Base-by-base conservation (phyloP, 2,797 vertebrate genomes). In the Cryptoblepharus egeriae region DNA sequence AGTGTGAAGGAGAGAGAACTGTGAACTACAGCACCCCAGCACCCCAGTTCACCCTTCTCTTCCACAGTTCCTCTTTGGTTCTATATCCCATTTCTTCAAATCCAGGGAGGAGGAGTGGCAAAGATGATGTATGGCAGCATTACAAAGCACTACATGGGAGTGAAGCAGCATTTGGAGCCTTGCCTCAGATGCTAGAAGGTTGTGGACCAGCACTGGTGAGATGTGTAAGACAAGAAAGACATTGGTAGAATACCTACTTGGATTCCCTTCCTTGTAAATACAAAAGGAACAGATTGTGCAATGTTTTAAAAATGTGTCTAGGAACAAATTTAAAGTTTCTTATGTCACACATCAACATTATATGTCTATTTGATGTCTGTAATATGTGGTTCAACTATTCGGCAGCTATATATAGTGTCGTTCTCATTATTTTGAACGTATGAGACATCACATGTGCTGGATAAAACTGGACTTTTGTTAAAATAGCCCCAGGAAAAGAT, bases 401-500 rank as follows among this genome's bases (percentile, higher is more conserved):
- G 85, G 0, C 0, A 65, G 2, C 4, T 63, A 49, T n/a, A 49
- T n/a, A 10, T 67, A 84, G 32, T 80, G 58, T 6, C 24, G 57
- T 58, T 57, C 4, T 57, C 55, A 16, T 22, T 57, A 57, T 57
- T 57, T 77, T 28, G 16, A 85, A 73, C 45, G 67, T 84, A 39
- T 52, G 80, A 84, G 0, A 88, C 64, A 84, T 65, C 68, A 81
- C 18, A 63, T 39, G 78, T 35, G 63, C 82, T 69, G 32, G 3
- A 84, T 60, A 10, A 57, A 83, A 0, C 0, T 68, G 70, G 1
- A 26, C 52, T 55, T 28, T 79, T 71, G 57, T 0, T 0, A 5
- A 52, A 39, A 65, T 75, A 26, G 15, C 81, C 75, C 60, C 2
- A 87, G 85, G 39, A 68, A 80, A 89, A 82, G 20, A 81, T 76